phyloP scores from a whole-genome alignment of 2,888 invertebrate species.

The Synanthedon myopaeformis region DNA sequence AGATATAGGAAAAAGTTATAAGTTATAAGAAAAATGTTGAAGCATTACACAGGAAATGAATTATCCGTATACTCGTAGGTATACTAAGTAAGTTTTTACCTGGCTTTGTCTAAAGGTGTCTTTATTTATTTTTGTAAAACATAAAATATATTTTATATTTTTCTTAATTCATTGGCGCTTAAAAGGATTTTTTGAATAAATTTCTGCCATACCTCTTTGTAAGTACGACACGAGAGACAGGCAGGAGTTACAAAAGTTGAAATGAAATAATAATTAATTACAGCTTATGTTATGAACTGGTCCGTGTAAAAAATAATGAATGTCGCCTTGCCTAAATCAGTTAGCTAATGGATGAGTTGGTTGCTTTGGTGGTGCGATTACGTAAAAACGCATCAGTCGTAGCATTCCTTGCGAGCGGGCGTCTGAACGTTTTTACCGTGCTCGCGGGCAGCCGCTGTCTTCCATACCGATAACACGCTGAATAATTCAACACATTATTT shows the following conservation, averaged over 20 bases:
- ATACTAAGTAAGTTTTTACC: no score
- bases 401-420: constrained; percentile 51
- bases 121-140: no score
- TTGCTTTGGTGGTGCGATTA: constrained; percentile 65
- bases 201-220: no score
- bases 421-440: constrained; percentile 14
- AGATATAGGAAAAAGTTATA: no score
- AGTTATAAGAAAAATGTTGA: no score
- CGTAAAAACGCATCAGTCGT: constrained; percentile 54
- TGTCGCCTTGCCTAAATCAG: constrained; percentile 44
- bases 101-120: no score
- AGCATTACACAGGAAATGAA: no score
- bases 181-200: no score
- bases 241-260: neutral
- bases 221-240: no score
- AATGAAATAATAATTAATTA: neutral
- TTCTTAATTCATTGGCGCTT: no score
- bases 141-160: no score
- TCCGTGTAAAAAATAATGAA: constrained; percentile 25
- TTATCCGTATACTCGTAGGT: no score
- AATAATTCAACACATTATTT: constrained; percentile 67
- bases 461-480: constrained; percentile 68
- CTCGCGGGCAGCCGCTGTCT: constrained; percentile 28
- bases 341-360: constrained; percentile 69
- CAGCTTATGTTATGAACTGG: constrained; percentile 2